Conservation (phyloP, 2,888 invertebrate species). For the Dorcus hopei region DNA sequence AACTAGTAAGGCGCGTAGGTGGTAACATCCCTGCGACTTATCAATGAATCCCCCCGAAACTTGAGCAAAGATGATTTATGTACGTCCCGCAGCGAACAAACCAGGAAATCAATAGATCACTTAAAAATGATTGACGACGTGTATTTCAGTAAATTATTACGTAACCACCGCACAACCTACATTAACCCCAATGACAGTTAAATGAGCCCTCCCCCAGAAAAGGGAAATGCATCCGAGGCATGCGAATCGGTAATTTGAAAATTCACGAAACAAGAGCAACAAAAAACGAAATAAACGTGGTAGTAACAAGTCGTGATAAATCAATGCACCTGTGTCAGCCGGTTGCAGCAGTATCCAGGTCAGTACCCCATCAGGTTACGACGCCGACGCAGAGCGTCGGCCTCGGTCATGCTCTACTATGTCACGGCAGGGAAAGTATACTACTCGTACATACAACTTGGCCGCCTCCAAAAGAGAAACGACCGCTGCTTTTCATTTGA, state of each 20-base stretch:
- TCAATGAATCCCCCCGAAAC: no score
- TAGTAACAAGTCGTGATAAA: conserved; percentile 6
- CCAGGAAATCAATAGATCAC: no score
- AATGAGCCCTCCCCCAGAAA: background rate
- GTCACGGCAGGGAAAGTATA: conserved; percentile 25
- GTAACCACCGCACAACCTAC: no score
- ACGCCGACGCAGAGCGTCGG: conserved; percentile 34
- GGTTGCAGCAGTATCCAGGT: conserved; percentile 42
- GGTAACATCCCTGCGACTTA: no score
- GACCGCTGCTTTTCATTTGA: conserved; percentile 19
- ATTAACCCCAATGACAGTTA: no score
- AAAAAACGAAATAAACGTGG: background rate
- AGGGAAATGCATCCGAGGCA: background rate
- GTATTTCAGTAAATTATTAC: no score
- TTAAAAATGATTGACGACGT: no score
- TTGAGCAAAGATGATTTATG: no score
- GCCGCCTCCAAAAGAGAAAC: conserved; percentile 25
- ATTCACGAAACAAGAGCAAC: background rate
- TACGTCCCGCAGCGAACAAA: no score
- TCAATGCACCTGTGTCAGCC: conserved; percentile 45
- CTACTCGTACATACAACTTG: conserved; percentile 20
- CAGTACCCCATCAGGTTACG: conserved; percentile 46
- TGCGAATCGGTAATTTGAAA: background rate
- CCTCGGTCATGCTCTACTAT: conserved; percentile 32
- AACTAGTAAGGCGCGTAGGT: no score